Evolutionary conservation across 2,888 invertebrate genomes (phyloP).

Genomic region (Tryphoninae sp.): DNA sequence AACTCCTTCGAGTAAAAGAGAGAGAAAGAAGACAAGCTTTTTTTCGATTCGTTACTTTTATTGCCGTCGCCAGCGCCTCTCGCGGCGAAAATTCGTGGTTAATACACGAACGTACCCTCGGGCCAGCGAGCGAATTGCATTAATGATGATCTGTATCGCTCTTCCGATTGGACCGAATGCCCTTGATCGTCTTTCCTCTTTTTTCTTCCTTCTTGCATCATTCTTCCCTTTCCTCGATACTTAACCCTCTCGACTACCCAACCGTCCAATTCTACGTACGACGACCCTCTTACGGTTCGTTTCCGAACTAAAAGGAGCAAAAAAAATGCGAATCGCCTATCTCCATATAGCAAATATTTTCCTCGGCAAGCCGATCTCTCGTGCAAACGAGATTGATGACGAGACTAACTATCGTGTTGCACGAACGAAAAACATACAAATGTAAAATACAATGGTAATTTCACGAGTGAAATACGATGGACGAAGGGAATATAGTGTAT

Average conservation of each 20-base stretch:
- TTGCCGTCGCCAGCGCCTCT: background rate
- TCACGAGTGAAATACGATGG: background rate
- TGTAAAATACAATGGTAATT: background rate
- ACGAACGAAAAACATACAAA: background rate
- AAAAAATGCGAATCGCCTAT: background rate
- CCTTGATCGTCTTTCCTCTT: slow-evolving; percentile 41
- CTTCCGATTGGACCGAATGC: slow-evolving; percentile 59
- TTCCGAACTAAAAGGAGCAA: background rate
- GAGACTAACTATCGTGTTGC: background rate
- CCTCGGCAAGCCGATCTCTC: background rate
- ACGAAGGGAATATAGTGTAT: background rate
- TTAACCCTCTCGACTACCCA: background rate
- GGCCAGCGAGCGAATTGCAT: slow-evolving; percentile 40
- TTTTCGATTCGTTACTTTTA: no score
- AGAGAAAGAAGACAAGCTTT: background rate
- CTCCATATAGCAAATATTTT: no score
- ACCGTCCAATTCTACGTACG: slow-evolving; percentile 22
- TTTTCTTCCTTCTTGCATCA: slow-evolving; percentile 1
- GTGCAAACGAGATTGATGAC: background rate
- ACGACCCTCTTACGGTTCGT: slow-evolving; percentile 50
- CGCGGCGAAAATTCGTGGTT: slow-evolving; percentile 2
- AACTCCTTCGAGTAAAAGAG: background rate
- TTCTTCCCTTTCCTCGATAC: slow-evolving; percentile 18
- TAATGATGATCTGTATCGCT: slow-evolving; percentile 61
- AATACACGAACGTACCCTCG: no score